phyloP scores from a whole-genome alignment of 92 coral and sea anemone genomes.

The Muricea muricata region DNA sequence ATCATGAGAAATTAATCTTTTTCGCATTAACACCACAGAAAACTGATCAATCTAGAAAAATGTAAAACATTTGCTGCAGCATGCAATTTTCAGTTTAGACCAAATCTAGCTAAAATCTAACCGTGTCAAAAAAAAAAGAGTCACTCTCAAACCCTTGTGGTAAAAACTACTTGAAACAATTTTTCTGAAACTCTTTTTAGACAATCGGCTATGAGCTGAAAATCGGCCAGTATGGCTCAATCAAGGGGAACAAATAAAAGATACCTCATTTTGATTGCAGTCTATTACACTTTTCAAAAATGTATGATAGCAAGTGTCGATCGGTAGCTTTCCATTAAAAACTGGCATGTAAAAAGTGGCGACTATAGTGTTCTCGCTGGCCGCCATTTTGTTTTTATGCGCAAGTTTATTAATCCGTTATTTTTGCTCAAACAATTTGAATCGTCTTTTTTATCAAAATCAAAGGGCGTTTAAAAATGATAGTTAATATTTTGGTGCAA shows the following conservation, averaged over 20 bases:
- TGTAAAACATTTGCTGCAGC: too few species aligned
- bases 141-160: too few species aligned
- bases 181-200: too few species aligned
- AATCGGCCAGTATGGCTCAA: neutral
- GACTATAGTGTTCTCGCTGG: conserved; percentile 4
- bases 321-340: conserved; percentile 64
- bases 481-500: conserved; percentile 11
- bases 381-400: conserved; percentile 54
- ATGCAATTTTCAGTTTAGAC: too few species aligned
- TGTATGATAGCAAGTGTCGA: conserved; percentile 61
- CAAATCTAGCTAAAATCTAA: too few species aligned
- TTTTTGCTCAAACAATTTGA: neutral
- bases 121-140: too few species aligned
- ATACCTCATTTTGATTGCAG: too few species aligned
- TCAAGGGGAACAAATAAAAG: too few species aligned
- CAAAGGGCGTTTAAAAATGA: neutral
- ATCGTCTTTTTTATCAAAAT: conserved; percentile 14
- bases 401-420: neutral
- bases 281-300: conserved; percentile 32
- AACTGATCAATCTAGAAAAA: too few species aligned
- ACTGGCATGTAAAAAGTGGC: neutral
- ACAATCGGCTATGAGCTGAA: neutral
- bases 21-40: too few species aligned
- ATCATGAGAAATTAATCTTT: too few species aligned
- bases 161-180: too few species aligned